Percentiles rank a stretch among this genome's conserved stretches.
Evolutionary conservation across 2,888 invertebrate species (phyloP).

Genomic region (Eupithecia pulchellata): DNA sequence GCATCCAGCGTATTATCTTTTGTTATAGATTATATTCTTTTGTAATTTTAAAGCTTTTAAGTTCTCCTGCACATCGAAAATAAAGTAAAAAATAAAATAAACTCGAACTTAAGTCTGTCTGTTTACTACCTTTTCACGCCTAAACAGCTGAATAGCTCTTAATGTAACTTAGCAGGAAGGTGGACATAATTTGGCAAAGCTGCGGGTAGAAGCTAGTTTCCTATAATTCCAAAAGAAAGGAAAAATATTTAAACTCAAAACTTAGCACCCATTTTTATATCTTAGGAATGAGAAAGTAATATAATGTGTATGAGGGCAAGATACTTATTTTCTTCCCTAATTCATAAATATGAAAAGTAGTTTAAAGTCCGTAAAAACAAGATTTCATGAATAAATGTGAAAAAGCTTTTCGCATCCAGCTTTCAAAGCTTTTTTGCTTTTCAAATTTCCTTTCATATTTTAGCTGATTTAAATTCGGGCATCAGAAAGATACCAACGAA

Average conservation of each 20-base stretch:
- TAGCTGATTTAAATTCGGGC: conserved; percentile 38
- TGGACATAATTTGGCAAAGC: too few relatives aligned
- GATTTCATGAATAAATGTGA: conserved; percentile 34
- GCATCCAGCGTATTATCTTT: too few relatives aligned
- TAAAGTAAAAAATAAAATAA: too few relatives aligned
- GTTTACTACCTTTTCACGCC: too few relatives aligned
- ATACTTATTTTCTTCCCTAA: neutral
- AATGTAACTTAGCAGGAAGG: too few relatives aligned
- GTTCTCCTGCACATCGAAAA: too few relatives aligned
- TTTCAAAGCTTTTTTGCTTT: conserved; percentile 27
- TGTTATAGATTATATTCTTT: too few relatives aligned
- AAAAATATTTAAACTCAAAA: neutral
- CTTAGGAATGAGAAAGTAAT: neutral
- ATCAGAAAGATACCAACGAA: conserved; percentile 30
- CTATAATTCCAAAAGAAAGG: too few relatives aligned
- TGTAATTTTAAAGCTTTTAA: too few relatives aligned
- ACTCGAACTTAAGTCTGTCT: too few relatives aligned
- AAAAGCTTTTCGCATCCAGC: conserved; percentile 27
- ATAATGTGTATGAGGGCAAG: neutral
- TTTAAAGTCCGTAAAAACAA: conserved; percentile 25
- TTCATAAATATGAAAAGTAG: conserved; percentile 28
- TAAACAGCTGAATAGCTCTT: too few relatives aligned
- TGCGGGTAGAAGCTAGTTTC: too few relatives aligned
- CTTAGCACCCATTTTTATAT: neutral
- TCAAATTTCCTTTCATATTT: conserved; percentile 33